Base-by-base conservation (phyloP, 2,797 vertebrate species). In the Manis javanica region DNA sequence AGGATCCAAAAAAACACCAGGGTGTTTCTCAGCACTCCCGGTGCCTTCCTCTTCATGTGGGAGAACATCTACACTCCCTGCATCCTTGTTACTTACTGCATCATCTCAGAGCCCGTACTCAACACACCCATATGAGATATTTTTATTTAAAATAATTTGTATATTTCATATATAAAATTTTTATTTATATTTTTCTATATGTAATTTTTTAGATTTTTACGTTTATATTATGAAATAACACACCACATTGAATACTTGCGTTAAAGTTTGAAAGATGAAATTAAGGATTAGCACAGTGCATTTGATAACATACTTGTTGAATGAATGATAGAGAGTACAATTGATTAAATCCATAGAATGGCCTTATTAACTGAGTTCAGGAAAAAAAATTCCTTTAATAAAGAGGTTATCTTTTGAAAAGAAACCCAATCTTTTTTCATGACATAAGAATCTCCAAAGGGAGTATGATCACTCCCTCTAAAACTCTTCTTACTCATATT, bases 351-450 rank as follows among this genome's bases (percentile, higher is more conserved):
- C 11, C 5, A 23, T 68, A 46, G 51, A 68, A 79, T 11, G 88
- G 4, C 39, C 37, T 87, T 87, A 39, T 90, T 63, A 95, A 87
- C 6, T 39, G 7, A 90, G 85, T 18, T 74, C 29, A 59, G 9
- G 61, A 96, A 63, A 1, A 77, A 92, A 95, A 91, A 74, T 77
- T 79, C 2, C 37, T 85, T 92, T 95, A 93, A 75, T 90, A 71
- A 92, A 95, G 7, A 69, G 66, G 4, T 69, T 51, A 88, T 19
- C 55, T 87, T 96, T 96, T 90, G 3, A 63, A 79, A 93, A 78
- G 29, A 93, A 66, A 61, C 19, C 8, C 42, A 88, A 2, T 63
- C 42, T 84, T 78, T 87, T 19, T 84, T 92, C 24, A 75, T 92
- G 86, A 74, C 0, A 59, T 34, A 95, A 81, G 4, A 39, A 81